These are phyloP conservation scores for Pantherophis vulpinus DNA, from an alignment of 2,797 vertebrate species.

Conservation along the genomic window DNA sequence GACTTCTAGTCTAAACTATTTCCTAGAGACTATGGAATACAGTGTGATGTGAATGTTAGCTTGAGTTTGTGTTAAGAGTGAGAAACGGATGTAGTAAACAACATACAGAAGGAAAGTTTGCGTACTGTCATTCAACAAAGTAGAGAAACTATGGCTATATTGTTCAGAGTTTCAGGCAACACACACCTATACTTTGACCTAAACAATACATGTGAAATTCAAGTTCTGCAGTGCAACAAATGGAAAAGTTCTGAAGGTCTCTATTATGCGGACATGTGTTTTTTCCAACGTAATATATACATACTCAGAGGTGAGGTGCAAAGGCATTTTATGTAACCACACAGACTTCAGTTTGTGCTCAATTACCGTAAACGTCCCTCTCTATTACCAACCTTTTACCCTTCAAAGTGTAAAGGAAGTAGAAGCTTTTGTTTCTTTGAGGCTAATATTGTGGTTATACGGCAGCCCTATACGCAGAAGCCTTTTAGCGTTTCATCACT, in stretches of 20 bases:
- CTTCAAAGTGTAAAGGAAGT: not conserved
- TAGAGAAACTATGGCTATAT: not conserved
- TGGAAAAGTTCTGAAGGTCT: not conserved
- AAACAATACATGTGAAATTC: not conserved
- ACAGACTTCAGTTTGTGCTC: not conserved
- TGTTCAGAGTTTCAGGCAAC: not conserved
- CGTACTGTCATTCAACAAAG: not conserved
- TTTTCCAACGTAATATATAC: not conserved
- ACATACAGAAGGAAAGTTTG: not conserved
- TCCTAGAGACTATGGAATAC: not conserved
- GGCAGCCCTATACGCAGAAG: slow-evolving; percentile 19
- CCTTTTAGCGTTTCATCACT: slow-evolving; percentile 52
- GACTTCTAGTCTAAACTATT: not conserved
- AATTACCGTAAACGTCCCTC: slow-evolving; percentile 22
- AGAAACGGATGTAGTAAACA: not conserved
- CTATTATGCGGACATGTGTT: not conserved
- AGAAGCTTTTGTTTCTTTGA: slow-evolving; percentile 4
- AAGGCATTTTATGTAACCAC: not conserved
- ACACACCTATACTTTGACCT: not conserved
- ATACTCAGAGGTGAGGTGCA: not conserved
- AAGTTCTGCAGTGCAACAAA: not conserved
- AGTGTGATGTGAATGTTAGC: not conserved
- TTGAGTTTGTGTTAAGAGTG: not conserved
- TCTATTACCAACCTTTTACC: not conserved
- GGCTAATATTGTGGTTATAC: slow-evolving; percentile 42